Evolutionary conservation across 2,888 invertebrate genomes (phyloP).

Genomic region (Noctua pronuba): DNA sequence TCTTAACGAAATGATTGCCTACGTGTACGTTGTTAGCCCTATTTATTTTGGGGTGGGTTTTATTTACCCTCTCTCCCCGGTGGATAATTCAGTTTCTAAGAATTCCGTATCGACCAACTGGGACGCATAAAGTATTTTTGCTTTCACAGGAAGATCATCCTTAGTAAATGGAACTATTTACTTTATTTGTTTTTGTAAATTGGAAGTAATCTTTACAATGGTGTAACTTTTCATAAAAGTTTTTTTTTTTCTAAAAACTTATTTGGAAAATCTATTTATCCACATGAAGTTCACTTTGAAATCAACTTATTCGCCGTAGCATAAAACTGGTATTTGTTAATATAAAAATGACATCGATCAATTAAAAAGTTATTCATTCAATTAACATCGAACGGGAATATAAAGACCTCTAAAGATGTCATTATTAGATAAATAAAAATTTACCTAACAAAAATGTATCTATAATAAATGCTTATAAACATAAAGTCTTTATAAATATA

Average conservation of each 20-base stretch:
- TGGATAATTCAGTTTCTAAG: slow-evolving; percentile 89
- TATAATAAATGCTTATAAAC: too few species aligned
- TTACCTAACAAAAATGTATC: too few species aligned
- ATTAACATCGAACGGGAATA: too few species aligned
- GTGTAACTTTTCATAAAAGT: background rate
- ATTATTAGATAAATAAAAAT: too few species aligned
- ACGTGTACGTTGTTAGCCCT: slow-evolving; percentile 88
- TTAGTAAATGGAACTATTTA: slow-evolving; percentile 62
- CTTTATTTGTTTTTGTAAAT: slow-evolving; percentile 43
- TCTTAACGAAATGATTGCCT: slow-evolving; percentile 90
- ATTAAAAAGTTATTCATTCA: too few species aligned
- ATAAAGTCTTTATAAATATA: too few species aligned
- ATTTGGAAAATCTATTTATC: background rate
- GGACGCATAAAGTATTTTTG: slow-evolving; percentile 87
- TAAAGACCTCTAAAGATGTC: too few species aligned
- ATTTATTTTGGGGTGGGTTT: slow-evolving; percentile 87
- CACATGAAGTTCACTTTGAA: background rate
- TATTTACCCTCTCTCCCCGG: slow-evolving; percentile 86
- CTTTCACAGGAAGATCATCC: slow-evolving; percentile 70
- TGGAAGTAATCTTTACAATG: slow-evolving; percentile 1
- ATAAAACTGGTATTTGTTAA: too few species aligned
- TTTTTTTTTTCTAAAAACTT: background rate
- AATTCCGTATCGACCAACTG: slow-evolving; percentile 86
- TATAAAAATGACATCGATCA: too few species aligned
- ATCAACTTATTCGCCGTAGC: background rate